A percentile compares a stretch with the other conserved stretches of the same genome.
Conservation (phyloP, 2,113 vertebrate species). For the Lethenteron camtschaticum region DNA sequence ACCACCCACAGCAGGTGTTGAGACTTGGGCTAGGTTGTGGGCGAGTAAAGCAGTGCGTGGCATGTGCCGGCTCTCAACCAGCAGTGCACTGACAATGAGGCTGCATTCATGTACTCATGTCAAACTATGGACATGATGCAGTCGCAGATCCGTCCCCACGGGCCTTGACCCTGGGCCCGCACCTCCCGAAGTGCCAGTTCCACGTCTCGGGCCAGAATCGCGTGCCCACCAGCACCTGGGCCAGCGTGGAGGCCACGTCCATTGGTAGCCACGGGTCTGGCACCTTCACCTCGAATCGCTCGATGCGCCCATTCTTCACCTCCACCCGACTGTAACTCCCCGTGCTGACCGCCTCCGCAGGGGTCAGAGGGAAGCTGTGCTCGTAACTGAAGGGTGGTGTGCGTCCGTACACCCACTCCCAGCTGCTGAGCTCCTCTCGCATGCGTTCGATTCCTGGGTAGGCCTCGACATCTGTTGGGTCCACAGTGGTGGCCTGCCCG, state of each 20-base stretch:
- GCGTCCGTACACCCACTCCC: slow-evolving; percentile 78
- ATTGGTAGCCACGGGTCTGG: slow-evolving; percentile 37
- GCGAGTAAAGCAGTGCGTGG: too few relatives aligned
- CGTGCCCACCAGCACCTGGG: slow-evolving; percentile 27
- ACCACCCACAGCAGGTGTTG: too few relatives aligned
- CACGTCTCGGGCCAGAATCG: slow-evolving; percentile 33
- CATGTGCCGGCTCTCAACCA: too few relatives aligned
- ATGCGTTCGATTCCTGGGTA: slow-evolving; percentile 38
- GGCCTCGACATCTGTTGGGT: slow-evolving; percentile 35
- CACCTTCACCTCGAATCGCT: slow-evolving; percentile 28
- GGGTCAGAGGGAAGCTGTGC: slow-evolving; percentile 21
- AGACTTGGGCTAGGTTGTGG: too few relatives aligned
- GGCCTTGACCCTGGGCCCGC: not conserved
- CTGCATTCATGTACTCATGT: too few relatives aligned
- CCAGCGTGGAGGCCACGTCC: slow-evolving; percentile 23
- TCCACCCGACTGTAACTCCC: slow-evolving; percentile 29
- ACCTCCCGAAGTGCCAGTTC: slow-evolving; percentile 4
- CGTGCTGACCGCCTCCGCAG: slow-evolving; percentile 12
- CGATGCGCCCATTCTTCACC: slow-evolving; percentile 45
- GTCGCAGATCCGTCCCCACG: too few relatives aligned
- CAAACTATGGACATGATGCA: too few relatives aligned
- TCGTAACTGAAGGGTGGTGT: slow-evolving; percentile 53
- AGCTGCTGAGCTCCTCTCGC: slow-evolving; percentile 36
- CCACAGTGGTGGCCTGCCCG: slow-evolving; percentile 19
- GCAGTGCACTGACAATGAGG: too few relatives aligned